Conservation (phyloP, 2,797 vertebrate genomes). For the Takifugu rubripes region DNA sequence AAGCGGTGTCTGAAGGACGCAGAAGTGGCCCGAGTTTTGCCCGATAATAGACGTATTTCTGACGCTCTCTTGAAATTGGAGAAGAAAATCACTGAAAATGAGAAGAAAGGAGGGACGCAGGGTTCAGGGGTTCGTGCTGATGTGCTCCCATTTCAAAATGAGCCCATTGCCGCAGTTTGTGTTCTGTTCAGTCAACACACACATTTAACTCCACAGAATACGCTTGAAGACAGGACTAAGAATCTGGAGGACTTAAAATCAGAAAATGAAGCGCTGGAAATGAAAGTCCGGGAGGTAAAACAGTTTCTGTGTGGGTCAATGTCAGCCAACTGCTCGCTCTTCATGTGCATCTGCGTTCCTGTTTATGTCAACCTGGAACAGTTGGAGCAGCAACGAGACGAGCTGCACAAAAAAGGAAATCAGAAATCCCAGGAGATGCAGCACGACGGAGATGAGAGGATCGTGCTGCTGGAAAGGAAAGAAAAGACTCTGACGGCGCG, state of each 20-base stretch:
- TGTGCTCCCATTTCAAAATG: background rate
- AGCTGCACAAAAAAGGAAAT: conserved; percentile 78
- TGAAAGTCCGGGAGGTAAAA: conserved; percentile 73
- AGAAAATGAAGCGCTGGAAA: conserved; percentile 24
- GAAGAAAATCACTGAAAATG: conserved; percentile 68
- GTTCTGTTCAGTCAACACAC: background rate
- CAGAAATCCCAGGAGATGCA: conserved; percentile 79
- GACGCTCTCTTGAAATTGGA: conserved; percentile 71
- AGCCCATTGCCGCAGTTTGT: background rate
- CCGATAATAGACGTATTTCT: conserved; percentile 72
- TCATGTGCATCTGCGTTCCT: conserved; percentile 8
- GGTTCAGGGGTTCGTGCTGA: conserved; percentile 56
- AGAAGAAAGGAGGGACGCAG: conserved; percentile 72
- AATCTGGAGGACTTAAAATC: conserved; percentile 18
- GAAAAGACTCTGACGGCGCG: conserved; percentile 62
- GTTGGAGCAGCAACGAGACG: conserved; percentile 84
- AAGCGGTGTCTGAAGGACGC: conserved; percentile 76
- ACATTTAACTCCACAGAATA: conserved; percentile 57
- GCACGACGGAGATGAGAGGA: conserved; percentile 80
- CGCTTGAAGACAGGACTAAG: conserved; percentile 10
- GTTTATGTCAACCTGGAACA: conserved; percentile 38
- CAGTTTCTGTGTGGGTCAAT: background rate
- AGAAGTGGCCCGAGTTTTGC: conserved; percentile 67
- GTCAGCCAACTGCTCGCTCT: background rate
- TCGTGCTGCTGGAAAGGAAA: conserved; percentile 80